Conservation (phyloP, 2,888 invertebrate species). For the Pterostichus madidus region DNA sequence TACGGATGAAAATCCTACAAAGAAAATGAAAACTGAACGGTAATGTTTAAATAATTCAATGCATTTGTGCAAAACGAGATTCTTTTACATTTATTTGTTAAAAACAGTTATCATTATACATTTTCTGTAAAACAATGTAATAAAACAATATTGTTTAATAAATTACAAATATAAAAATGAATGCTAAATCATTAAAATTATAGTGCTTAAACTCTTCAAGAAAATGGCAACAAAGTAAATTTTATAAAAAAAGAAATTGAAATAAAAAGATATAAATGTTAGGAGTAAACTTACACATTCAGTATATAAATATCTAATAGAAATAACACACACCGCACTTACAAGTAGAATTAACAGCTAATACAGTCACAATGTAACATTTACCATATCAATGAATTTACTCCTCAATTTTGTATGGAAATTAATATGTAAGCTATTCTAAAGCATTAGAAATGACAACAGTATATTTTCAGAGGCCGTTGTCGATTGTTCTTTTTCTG, state of each 20-base stretch:
- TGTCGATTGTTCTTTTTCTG: too few species aligned
- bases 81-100: conserved; percentile 56
- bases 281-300: conserved; percentile 35
- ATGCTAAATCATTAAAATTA: conserved; percentile 30
- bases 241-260: not conserved
- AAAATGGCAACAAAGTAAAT: conserved; percentile 51
- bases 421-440: conserved; percentile 5
- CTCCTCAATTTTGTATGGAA: not conserved
- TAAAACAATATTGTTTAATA: conserved; percentile 24
- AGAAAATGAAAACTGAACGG: conserved; percentile 5
- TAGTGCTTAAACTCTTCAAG: conserved; percentile 15
- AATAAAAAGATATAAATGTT: not conserved
- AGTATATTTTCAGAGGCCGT: too few species aligned
- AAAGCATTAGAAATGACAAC: too few species aligned
- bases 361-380: conserved; percentile 17
- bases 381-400: conserved; percentile 3
- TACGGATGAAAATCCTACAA: conserved; percentile 6
- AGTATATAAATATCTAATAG: conserved; percentile 37
- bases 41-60: not conserved
- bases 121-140: conserved; percentile 41
- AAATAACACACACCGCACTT: conserved; percentile 47
- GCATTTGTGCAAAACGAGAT: conserved; percentile 12
- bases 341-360: conserved; percentile 19
- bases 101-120: conserved; percentile 37
- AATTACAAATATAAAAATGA: conserved; percentile 39